Base-by-base conservation (phyloP, 1,140 invertebrate genomes). In the Drosophila nigromelanica region DNA sequence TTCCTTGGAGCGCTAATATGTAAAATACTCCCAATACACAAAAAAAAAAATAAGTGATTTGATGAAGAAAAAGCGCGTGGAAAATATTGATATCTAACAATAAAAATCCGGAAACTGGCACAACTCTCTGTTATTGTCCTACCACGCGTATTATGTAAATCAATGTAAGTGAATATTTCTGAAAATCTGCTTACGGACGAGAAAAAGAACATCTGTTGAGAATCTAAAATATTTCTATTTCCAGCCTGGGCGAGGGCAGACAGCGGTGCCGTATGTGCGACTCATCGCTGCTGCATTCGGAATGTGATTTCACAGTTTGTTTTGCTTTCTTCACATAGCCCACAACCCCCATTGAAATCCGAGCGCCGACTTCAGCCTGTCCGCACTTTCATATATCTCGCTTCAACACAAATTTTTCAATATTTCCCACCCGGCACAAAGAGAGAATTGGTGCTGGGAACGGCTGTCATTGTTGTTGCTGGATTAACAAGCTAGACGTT, bases 391-490 rank as follows among this genome's bases (percentile, higher is more conserved):
- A 87, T 82, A 79, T 80, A 89, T 76, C 75, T 75, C 76, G 50
- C 64, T 71, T 66, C 78, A 87, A 81, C 73, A 87, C 78, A 78
- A 78, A 40, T 66, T 75, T 74, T 89, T 89, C 82, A 87, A 87
- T 87, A 87, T 89, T 87, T 87, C 73, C 73, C 82, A 82, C 79
- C 66, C 64, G 40, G 33, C 52, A 66, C 64, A 64, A 52, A 64
- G 33, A 18, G 67, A 47, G 58, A 48, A 51, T 48, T 30, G 21
- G 18, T 21, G 55, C 37, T 54, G 18, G 11, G 54, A 40, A 6
- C 59, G n/a, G 14, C 50, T 39, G 63, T 43, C 69, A 73, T 80
- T 80, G 74, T 75, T 78, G 75, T 73, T 87, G 78, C 66, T 27
- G 79, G 79, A 82, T 87, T 89, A 82, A 66, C 68, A 66, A 72